Percentiles rank a stretch among this genome's conserved stretches.
phyloP scores from a whole-genome alignment of 2,113 vertebrate species.

The Megaceryle maxima region DNA sequence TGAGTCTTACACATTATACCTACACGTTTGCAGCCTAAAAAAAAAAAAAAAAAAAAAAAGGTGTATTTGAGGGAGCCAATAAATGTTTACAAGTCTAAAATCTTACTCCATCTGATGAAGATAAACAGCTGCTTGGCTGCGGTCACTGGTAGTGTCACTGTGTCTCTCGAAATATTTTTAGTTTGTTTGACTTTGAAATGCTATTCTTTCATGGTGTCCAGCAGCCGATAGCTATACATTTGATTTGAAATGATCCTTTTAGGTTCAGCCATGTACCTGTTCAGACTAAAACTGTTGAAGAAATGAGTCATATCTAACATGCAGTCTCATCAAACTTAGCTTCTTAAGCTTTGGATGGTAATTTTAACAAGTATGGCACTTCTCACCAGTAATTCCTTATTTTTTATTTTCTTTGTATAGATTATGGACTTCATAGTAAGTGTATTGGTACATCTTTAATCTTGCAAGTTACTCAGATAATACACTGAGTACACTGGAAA shows the following conservation, averaged over 20 bases:
- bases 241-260: conserved; percentile 27
- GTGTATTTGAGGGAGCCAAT: background rate
- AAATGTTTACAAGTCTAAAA: conserved; percentile 27
- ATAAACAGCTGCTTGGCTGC: conserved; percentile 28
- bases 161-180: background rate
- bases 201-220: conserved; percentile 16
- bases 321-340: conserved; percentile 14
- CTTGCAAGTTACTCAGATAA: background rate
- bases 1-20: background rate
- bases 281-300: background rate
- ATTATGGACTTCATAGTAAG: background rate
- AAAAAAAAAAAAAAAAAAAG: background rate
- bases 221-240: background rate
- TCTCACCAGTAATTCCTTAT: background rate
- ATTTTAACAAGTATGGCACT: conserved; percentile 12
- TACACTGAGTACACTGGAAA: background rate
- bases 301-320: background rate
- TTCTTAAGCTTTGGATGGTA: background rate
- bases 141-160: background rate
- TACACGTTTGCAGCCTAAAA: background rate
- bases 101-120: background rate
- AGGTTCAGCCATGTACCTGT: background rate
- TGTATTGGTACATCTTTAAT: background rate
- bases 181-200: background rate
- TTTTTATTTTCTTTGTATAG: background rate